Evolutionary conservation across 2,888 invertebrate species (phyloP), one percentile per base, ranked within the genome.

Genomic region (Sycophila texana): DNA sequence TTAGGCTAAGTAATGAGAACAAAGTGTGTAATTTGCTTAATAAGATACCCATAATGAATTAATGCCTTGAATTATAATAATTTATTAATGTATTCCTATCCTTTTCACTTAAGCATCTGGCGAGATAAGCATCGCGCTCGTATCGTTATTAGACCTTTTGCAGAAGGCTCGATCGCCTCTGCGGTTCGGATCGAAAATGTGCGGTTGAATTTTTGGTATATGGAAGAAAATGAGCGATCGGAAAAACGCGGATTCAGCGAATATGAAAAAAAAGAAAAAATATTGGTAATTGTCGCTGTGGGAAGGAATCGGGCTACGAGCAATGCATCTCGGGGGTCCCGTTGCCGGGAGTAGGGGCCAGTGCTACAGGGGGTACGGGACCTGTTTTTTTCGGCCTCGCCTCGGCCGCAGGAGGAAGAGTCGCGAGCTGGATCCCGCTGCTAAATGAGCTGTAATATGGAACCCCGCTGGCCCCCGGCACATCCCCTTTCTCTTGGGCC

Each of bases 361-460:
- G 30, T 30, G 68, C 57, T 58, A 26, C 30, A 66, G 75, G 68
- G 63, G 39, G 55, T 30, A 51, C 63, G 55, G 30, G 75, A 79
- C 79, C 79, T 79, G 79, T 79, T 79, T 39, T 39, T 39, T 79
- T 79, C 71, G 67, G 16, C 61, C 57, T 61, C 22, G 74, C 63
- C 68, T 61, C 63, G 57, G 70, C 47, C 39, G 10, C 39, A 39
- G 39, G 30, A 30, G 30, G 39, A 39, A 39, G 39, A 39, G 39
- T 39, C 39, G 39, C 39, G 39, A 39, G 39, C 39, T 39, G 88
- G 88, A 87, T 83, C 89, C 89, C 86, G 89, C 89, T 90, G 89
- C 89, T 89, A 89, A 90, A 90, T 89, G 89, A 90, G 89, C 89
- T 88, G 89, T 89, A 89, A 89, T 89, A 88, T 85, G 88, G 81